These are phyloP conservation scores for Pangasius djambal DNA, from an alignment of 2,797 vertebrate genomes.

Conservation along the genomic window DNA sequence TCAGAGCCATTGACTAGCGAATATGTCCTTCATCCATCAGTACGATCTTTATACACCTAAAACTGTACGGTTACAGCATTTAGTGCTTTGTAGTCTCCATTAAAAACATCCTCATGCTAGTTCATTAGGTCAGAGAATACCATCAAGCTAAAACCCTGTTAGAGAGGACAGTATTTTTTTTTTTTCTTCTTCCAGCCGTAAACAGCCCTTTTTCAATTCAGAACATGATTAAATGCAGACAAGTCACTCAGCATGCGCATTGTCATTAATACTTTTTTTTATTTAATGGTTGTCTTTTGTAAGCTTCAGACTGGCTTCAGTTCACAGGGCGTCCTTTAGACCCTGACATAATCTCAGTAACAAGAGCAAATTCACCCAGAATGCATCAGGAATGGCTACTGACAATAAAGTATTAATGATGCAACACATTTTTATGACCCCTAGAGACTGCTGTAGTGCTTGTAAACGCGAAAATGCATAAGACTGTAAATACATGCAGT, in stretches of 20 bases:
- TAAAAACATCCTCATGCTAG: background rate
- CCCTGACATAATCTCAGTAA: slow-evolving; percentile 6
- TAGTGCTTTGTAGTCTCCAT: background rate
- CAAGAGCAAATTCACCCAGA: slow-evolving; percentile 11
- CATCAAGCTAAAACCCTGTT: background rate
- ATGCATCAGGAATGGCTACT: slow-evolving; percentile 4
- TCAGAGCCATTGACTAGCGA: background rate
- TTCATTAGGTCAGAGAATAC: background rate
- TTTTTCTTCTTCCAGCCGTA: background rate
- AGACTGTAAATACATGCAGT: slow-evolving; percentile 4
- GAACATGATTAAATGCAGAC: background rate
- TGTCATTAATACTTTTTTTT: background rate
- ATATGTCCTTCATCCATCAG: background rate
- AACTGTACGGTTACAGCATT: background rate
- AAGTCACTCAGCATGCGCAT: background rate
- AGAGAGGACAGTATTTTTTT: background rate
- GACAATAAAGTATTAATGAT: slow-evolving; percentile 33
- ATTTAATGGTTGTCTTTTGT: background rate
- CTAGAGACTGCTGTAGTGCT: slow-evolving; percentile 1
- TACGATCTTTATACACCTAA: background rate
- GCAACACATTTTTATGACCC: slow-evolving; percentile 26
- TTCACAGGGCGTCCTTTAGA: background rate
- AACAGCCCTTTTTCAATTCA: no score
- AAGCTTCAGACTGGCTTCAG: background rate
- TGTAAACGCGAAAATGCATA: background rate